Evolutionary conservation across 2,888 invertebrate species (phyloP), one percentile per base, ranked within the genome.

Genomic region (Thera obeliscata): DNA sequence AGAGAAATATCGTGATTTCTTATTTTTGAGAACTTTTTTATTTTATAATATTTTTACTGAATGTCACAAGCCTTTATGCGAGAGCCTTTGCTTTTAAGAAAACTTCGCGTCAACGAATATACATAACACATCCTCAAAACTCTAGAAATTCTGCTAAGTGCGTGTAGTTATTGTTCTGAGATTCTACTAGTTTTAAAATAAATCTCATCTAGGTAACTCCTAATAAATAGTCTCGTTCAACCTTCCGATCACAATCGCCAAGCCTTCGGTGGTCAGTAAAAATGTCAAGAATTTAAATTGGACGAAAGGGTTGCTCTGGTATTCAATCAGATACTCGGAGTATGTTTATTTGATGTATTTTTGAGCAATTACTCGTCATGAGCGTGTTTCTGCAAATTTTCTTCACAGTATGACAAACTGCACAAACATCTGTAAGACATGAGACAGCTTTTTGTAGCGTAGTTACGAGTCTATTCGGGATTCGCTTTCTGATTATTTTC

Each of bases 221-320:
- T 69, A 59, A 58, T 65, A 58, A 69, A 65, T 65, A 58, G 60
- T 46, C 54, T 33, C 56, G 61, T 59, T 59, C 52, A 50, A 58
- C 48, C 54, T 22, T 52, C 52, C 58, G 72, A 72, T 72, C 59
- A 55, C 60, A 61, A 73, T 67, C 70, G 52, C 46, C 36, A 61
- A 68, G 56, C 72, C 81, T 69, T 70, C 73, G 84, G 83, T 83
- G 81, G 83, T 64, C 82, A 72, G 70, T 54, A 74, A 77, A 76
- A 74, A 85, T 81, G 75, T 75, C 62, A 79, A 79, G 83, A 79
- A 85, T 85, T 80, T 83, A 80, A 87, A 87, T 87, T 86, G 83
- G 59, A 67, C 69, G 64, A 82, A 87, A 87, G 87, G 86, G 85
- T 85, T 83, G 72, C 77, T 67, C 76, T 76, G 84, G 79, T 75